Conservation (phyloP, 2,113 vertebrate genomes). For the Psilopogon haemacephalus region DNA sequence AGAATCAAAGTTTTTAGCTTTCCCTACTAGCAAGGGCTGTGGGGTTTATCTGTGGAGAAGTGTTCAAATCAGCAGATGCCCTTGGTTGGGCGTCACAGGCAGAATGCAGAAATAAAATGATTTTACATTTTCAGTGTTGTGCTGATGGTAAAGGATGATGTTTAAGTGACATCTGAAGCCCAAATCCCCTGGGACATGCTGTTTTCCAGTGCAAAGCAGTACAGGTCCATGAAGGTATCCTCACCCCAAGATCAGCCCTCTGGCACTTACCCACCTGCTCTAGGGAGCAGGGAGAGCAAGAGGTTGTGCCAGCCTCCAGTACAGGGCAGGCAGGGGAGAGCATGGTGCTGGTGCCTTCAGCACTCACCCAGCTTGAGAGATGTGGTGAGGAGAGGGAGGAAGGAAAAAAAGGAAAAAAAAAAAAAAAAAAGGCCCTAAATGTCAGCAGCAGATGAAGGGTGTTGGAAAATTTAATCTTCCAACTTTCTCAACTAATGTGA, state of each 20-base stretch:
- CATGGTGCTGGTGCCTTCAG: rapidly evolving
- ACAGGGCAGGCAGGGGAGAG: neutral
- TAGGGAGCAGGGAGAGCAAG: neutral
- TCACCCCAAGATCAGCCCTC: neutral
- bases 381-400: neutral
- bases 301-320: neutral
- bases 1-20: neutral
- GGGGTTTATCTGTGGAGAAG: neutral
- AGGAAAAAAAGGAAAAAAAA: too few relatives aligned
- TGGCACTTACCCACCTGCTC: neutral
- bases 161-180: neutral
- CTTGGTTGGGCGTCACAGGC: neutral
- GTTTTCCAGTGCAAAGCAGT: neutral
- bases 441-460: conserved; percentile 82
- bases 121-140: neutral
- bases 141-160: neutral
- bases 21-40: neutral
- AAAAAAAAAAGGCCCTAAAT: conserved; percentile 74
- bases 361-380: neutral
- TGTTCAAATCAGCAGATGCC: neutral
- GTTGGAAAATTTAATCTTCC: conserved; percentile 81
- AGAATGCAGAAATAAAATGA: neutral
- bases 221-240: neutral
- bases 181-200: neutral
- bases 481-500: conserved; percentile 81